Percentiles rank a stretch among this genome's conserved stretches.
These are phyloP conservation scores for Panzeria rudis DNA, from an alignment of 2,888 invertebrate genomes.

Conservation along the genomic window DNA sequence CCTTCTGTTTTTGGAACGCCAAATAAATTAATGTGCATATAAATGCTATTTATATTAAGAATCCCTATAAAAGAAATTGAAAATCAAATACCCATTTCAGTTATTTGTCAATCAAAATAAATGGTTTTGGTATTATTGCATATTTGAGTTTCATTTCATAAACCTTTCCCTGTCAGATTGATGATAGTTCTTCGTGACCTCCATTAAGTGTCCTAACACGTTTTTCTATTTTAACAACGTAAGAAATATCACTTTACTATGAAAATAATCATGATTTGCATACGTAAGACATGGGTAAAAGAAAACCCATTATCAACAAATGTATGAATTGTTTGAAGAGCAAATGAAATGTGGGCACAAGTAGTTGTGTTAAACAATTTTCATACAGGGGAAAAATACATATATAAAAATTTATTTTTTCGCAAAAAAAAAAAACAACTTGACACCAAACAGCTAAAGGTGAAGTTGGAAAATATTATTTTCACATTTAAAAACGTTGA, in stretches of 20 bases:
- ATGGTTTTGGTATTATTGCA: slow-evolving; percentile 57
- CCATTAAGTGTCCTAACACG: slow-evolving; percentile 63
- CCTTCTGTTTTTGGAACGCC: neutral
- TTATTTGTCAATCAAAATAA: slow-evolving; percentile 70
- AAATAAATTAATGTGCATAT: slow-evolving; percentile 14
- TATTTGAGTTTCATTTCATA: slow-evolving; percentile 58
- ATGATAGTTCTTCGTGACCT: slow-evolving; percentile 70
- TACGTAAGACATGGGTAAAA: slow-evolving; percentile 63
- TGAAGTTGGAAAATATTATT: slow-evolving; percentile 65
- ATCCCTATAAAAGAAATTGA: slow-evolving; percentile 44
- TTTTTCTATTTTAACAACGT: slow-evolving; percentile 64
- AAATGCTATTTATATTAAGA: neutral
- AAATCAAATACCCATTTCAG: slow-evolving; percentile 66
- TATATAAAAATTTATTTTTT: slow-evolving; percentile 39
- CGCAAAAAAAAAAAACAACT: slow-evolving; percentile 27
- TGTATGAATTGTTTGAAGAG: slow-evolving; percentile 37
- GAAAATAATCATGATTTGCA: slow-evolving; percentile 73
- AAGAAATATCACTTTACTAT: slow-evolving; percentile 72
- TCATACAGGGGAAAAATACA: slow-evolving; percentile 5
- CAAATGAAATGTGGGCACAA: slow-evolving; percentile 31
- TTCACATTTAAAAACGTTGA: slow-evolving; percentile 65
- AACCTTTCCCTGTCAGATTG: slow-evolving; percentile 65
- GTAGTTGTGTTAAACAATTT: slow-evolving; percentile 53
- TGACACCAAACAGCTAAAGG: slow-evolving; percentile 60
- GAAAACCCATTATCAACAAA: slow-evolving; percentile 52